phyloP scores from a whole-genome alignment of 2,113 vertebrate genomes.

The Cryptomyrus ogoouensis region DNA sequence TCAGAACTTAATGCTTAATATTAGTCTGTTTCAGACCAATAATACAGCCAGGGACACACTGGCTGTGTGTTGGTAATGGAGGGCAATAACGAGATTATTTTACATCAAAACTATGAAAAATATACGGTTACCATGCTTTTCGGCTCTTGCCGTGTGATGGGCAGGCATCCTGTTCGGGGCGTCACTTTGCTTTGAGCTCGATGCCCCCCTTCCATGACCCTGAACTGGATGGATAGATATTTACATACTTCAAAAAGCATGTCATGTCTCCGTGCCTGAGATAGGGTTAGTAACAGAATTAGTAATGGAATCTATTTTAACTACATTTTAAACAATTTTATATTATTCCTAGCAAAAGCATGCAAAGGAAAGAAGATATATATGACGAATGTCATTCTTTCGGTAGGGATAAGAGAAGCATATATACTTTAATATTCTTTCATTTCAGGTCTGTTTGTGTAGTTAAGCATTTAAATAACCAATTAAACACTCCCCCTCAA shows the following conservation, averaged over 20 bases:
- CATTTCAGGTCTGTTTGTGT: neutral
- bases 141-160: neutral
- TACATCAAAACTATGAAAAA: neutral
- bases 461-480: neutral
- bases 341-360: neutral
- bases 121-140: neutral
- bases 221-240: neutral
- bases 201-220: neutral
- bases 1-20: neutral
- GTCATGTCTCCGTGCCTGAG: neutral
- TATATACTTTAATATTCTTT: neutral
- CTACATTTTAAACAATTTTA: neutral
- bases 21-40: neutral
- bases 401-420: neutral
- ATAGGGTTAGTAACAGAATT: neutral
- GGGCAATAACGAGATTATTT: neutral
- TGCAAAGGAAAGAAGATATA: neutral
- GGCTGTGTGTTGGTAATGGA: neutral
- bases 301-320: neutral
- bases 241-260: neutral
- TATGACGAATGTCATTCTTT: neutral
- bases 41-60: neutral
- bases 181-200: neutral
- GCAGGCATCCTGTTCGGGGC: neutral
- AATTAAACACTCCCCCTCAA: neutral